Conservation (phyloP, 2,888 invertebrate species). For the Acrocera orbiculus region DNA sequence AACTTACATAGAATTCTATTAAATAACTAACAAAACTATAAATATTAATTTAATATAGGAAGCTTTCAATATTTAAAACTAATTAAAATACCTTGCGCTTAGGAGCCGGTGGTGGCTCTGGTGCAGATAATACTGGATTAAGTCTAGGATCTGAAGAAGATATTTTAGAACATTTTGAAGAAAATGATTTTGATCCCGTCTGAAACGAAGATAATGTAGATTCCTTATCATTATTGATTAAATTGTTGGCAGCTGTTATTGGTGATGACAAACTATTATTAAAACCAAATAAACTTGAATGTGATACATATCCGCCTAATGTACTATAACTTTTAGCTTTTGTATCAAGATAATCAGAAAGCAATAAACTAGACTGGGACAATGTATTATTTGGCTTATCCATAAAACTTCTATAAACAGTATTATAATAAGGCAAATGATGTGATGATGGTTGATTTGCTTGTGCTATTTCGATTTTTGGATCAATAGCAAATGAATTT, state of each 20-base stretch:
- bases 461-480: constrained; percentile 3
- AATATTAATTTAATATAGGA: no score
- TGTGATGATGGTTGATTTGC: constrained; percentile 9
- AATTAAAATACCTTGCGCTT: constrained; percentile 23
- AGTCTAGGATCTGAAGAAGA: constrained; percentile 30
- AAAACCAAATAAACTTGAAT: constrained; percentile 15
- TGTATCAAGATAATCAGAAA: constrained; percentile 26
- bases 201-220: background rate
- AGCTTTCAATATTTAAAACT: no score
- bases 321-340: constrained; percentile 20
- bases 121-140: constrained; percentile 27
- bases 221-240: background rate
- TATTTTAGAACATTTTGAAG: constrained; percentile 26
- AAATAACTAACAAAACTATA: no score
- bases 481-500: constrained; percentile 13
- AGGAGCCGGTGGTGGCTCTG: constrained; percentile 28
- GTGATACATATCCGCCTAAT: constrained; percentile 16
- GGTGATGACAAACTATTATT: constrained; percentile 1
- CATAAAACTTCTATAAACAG: constrained; percentile 34
- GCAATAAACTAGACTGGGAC: constrained; percentile 15
- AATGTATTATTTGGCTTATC: constrained; percentile 30
- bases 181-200: background rate
- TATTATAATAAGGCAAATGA: constrained; percentile 25
- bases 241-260: background rate
- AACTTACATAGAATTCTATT: no score